phyloP scores from a whole-genome alignment of 2,113 vertebrate genomes.

The Scartelaos histophorus region DNA sequence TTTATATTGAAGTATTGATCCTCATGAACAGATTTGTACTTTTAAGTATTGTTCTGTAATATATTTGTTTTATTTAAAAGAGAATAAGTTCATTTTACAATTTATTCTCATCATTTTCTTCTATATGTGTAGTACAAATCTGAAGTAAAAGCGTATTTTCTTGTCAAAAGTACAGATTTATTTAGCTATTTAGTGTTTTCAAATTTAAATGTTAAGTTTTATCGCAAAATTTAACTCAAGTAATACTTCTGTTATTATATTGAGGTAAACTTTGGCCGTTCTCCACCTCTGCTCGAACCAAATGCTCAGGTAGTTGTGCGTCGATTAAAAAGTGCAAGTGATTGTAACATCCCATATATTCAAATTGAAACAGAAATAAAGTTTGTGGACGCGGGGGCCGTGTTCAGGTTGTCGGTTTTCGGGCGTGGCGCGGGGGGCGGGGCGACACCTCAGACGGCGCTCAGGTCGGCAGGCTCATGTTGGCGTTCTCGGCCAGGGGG shows the following conservation, averaged over 20 bases:
- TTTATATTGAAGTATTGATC: background rate
- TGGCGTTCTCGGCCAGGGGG: slow-evolving; percentile 90
- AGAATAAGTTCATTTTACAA: background rate
- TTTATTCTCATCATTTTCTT: too few relatives aligned
- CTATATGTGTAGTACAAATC: too few relatives aligned
- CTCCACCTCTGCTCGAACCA: background rate
- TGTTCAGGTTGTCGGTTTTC: slow-evolving; percentile 63
- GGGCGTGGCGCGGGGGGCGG: slow-evolving; percentile 44
- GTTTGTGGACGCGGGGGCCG: slow-evolving; percentile 35
- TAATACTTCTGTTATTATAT: background rate
- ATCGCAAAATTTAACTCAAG: background rate
- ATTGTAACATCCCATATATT: background rate
- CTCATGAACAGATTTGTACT: background rate
- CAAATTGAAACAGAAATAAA: background rate
- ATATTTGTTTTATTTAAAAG: too few relatives aligned
- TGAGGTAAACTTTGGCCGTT: background rate
- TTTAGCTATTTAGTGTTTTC: too few relatives aligned
- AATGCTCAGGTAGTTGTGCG: slow-evolving; percentile 10
- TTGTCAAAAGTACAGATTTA: too few relatives aligned
- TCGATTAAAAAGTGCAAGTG: slow-evolving; percentile 12
- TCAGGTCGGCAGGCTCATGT: slow-evolving; percentile 90
- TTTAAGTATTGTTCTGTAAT: background rate
- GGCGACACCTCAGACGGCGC: slow-evolving; percentile 28
- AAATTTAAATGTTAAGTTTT: too few relatives aligned
- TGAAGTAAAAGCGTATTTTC: too few relatives aligned